Percentiles rank a stretch among this genome's conserved stretches.
Evolutionary conservation across 2,113 vertebrate genomes (phyloP).

Genomic region (Solenodon paradoxus): DNA sequence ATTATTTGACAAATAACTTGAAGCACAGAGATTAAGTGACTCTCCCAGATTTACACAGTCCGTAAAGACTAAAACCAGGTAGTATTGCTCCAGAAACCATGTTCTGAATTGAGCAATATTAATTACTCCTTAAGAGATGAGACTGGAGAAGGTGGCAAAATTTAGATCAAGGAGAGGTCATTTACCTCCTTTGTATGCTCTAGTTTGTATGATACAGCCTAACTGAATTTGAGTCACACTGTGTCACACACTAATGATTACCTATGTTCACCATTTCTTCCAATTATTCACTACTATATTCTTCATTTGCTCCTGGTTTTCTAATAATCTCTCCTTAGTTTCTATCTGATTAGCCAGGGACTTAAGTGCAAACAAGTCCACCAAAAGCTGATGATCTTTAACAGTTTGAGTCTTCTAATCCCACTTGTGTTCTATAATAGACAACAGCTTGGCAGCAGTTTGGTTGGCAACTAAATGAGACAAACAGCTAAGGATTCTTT

Average conservation of each 20-base stretch:
- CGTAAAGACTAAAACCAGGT: not conserved
- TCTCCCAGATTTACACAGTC: not conserved
- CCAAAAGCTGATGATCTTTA: not conserved
- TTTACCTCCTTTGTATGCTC: too few species aligned
- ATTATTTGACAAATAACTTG: not conserved
- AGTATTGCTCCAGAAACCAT: not conserved
- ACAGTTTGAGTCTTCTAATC: not conserved
- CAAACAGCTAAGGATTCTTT: conserved; percentile 48
- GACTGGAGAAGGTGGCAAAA: not conserved
- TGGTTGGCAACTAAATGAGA: conserved; percentile 45
- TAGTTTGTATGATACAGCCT: too few species aligned
- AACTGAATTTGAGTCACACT: not conserved
- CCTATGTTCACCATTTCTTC: not conserved
- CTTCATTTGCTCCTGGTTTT: not conserved
- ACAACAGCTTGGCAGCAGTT: conserved; percentile 10
- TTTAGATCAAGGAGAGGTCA: not conserved
- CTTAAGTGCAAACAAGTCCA: not conserved
- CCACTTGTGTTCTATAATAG: not conserved
- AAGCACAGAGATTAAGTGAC: not conserved
- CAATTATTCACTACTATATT: not conserved
- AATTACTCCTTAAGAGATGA: not conserved
- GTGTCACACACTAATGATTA: not conserved
- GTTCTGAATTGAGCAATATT: not conserved
- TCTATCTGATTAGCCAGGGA: not conserved
- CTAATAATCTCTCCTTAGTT: not conserved